Percentiles rank a stretch among this genome's conserved stretches.
Conservation (phyloP, 2,113 vertebrate genomes). For the Scolopax mira region DNA sequence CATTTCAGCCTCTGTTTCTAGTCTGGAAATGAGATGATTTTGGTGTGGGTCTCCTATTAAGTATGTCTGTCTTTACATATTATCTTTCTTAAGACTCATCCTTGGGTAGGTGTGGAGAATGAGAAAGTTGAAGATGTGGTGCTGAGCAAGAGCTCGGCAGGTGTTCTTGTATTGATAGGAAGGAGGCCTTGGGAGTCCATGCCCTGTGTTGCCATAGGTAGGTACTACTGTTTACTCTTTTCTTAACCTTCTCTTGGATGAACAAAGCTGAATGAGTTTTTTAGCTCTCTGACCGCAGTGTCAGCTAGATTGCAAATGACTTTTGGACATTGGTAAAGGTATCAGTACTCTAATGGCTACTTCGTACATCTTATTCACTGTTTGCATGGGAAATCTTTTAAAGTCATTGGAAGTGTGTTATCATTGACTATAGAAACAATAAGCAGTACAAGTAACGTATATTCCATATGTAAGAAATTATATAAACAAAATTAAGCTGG, state of each 20-base stretch:
- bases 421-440: background rate
- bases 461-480: background rate
- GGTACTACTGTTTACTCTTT: background rate
- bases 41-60: background rate
- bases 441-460: background rate
- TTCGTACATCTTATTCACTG: background rate
- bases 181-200: too few species aligned
- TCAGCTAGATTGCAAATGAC: background rate
- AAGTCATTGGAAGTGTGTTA: background rate
- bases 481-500: background rate
- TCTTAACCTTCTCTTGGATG: background rate
- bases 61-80: background rate
- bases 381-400: background rate
- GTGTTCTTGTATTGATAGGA: too few species aligned
- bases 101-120: background rate
- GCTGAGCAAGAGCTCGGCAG: too few species aligned
- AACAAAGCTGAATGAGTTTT: background rate
- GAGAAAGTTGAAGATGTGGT: too few species aligned
- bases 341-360: background rate
- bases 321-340: background rate
- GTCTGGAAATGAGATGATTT: background rate
- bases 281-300: background rate
- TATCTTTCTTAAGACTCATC: background rate
- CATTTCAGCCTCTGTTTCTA: fast-evolving
- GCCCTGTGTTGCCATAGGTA: too few species aligned